Evolutionary conservation across 1,140 invertebrate genomes (phyloP).

Genomic region (Chelonus insularis): DNA sequence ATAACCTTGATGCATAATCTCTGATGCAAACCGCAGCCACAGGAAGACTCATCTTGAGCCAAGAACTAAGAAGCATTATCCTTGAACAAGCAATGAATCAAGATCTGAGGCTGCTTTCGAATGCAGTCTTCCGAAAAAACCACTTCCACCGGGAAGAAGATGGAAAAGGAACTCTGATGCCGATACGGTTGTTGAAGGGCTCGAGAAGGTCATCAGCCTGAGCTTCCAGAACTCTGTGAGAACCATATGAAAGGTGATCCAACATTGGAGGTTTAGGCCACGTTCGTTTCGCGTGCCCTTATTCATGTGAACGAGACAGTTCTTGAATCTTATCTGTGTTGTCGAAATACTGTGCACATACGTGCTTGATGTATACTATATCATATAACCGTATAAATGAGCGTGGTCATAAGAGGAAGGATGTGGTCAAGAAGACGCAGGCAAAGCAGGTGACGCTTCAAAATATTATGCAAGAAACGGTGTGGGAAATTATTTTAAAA

Average conservation of each 20-base stretch:
- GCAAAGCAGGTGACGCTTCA: slow-evolving; percentile 39
- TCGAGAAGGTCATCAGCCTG: slow-evolving; percentile 44
- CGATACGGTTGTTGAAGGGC: no score
- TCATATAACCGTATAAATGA: slow-evolving; percentile 10
- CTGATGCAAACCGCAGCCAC: no score
- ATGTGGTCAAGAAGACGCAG: slow-evolving; percentile 43
- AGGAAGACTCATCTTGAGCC: background rate
- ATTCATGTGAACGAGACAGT: background rate
- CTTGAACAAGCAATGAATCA: slow-evolving; percentile 1
- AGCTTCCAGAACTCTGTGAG: slow-evolving; percentile 44
- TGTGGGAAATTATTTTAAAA: slow-evolving; percentile 29
- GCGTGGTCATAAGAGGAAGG: slow-evolving; percentile 39
- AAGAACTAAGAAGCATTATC: background rate
- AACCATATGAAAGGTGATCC: slow-evolving; percentile 49
- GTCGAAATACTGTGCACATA: no score
- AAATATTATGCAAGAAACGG: slow-evolving; percentile 27
- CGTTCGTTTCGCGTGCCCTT: slow-evolving; percentile 19
- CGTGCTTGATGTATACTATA: background rate
- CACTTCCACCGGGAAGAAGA: slow-evolving; percentile 1
- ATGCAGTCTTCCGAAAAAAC: slow-evolving; percentile 10
- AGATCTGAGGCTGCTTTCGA: background rate
- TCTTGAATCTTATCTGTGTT: background rate
- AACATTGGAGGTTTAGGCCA: slow-evolving; percentile 28
- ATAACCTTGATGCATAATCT: background rate
- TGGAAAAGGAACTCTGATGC: background rate